Evolutionary conservation across 2,888 invertebrate species (phyloP).

Genomic region (Diarsia dahlii): DNA sequence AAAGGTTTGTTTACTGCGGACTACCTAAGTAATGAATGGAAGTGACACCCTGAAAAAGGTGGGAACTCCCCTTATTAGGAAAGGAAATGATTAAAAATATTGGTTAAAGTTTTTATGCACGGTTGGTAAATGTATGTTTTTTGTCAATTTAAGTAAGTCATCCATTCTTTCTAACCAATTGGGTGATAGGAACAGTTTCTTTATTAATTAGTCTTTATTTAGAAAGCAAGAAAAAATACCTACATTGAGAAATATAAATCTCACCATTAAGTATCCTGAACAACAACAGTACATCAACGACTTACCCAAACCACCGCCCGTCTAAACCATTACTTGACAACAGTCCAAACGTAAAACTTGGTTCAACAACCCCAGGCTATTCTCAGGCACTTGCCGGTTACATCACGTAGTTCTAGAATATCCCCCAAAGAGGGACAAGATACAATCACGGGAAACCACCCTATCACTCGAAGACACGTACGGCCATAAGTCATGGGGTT

Average conservation of each 20-base stretch:
- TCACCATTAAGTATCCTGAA: background rate
- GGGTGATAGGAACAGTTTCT: too few relatives aligned
- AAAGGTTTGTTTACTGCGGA: too few relatives aligned
- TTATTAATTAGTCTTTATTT: background rate
- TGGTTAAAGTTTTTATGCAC: background rate
- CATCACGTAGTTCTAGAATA: constrained; percentile 25
- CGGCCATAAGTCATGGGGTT: constrained; percentile 45
- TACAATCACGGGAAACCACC: constrained; percentile 41
- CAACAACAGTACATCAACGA: background rate
- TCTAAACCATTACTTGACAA: background rate
- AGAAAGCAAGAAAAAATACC: background rate
- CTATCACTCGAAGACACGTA: constrained; percentile 51
- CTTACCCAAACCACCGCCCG: background rate
- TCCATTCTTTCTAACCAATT: too few relatives aligned
- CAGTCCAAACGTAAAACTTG: background rate
- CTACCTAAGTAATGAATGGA: background rate
- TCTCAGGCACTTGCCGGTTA: constrained; percentile 5
- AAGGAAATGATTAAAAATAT: background rate
- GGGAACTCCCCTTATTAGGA: background rate
- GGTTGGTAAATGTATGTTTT: too few relatives aligned
- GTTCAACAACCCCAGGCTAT: constrained; percentile 18
- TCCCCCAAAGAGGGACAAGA: constrained; percentile 7
- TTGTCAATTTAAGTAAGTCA: too few relatives aligned
- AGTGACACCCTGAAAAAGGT: background rate
- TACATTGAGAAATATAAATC: too few relatives aligned